phyloP scores from a whole-genome alignment of 2,113 vertebrate genomes.

The Hassar affinis region DNA sequence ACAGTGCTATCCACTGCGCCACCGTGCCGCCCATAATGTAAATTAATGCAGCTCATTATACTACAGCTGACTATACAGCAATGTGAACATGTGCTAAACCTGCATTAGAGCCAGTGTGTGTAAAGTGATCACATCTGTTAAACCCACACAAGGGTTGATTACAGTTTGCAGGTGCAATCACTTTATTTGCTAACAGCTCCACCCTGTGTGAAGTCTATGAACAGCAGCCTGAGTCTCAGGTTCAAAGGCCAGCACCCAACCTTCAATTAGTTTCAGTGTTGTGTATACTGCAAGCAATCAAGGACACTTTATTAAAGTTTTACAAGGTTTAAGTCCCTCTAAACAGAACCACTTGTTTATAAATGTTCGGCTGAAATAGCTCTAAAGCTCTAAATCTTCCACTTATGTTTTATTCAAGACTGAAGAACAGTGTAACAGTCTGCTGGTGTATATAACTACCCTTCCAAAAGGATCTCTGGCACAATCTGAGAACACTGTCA shows the following conservation, averaged over 20 bases:
- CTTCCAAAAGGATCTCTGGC: not conserved
- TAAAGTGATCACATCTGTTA: not conserved
- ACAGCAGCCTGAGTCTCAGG: constrained; percentile 24
- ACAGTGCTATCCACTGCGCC: too few relatives aligned
- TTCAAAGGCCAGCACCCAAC: not conserved
- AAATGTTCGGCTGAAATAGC: not conserved
- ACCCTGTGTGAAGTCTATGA: constrained; percentile 52
- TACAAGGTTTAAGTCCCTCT: not conserved
- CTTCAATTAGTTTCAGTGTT: too few relatives aligned
- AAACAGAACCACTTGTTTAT: not conserved
- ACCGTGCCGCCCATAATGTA: too few relatives aligned
- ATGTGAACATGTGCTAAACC: not conserved
- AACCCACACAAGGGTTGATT: not conserved
- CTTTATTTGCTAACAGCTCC: constrained; percentile 52
- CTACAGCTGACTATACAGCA: not conserved
- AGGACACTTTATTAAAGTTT: not conserved
- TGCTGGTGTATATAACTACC: constrained; percentile 7
- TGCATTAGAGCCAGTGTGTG: not conserved
- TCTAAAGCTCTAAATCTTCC: not conserved
- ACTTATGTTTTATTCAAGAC: constrained; percentile 10
- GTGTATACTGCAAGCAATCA: not conserved
- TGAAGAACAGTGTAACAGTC: not conserved
- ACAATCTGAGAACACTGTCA: not conserved
- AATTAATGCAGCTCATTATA: not conserved
- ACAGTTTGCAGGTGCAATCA: too few relatives aligned